Evolutionary conservation across 2,113 vertebrate species (phyloP), one percentile per base, ranked within the genome.

Genomic region (Rhinoderma darwinii): DNA sequence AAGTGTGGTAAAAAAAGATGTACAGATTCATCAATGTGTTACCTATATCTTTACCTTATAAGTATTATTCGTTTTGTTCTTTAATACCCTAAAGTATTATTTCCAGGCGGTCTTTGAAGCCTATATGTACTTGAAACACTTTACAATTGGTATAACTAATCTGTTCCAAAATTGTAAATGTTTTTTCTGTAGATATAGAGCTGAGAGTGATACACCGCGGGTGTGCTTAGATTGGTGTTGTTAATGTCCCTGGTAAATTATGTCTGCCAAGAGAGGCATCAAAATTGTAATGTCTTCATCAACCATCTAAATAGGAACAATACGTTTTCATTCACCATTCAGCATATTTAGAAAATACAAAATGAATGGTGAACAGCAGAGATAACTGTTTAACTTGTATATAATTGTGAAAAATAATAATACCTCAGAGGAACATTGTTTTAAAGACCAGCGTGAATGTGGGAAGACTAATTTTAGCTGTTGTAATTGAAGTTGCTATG

Each of bases 371-470:
- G 50, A 75, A 39, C 66, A 47, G 37, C 51, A 20, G 78, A 82
- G 68, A 82, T 75, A 82, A 73, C 79, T 75, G 86, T 82, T 87
- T 82, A 87, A 82, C 18, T 87, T 22, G 15, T 37, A 37, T 30
- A 75, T 74, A 82, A 82, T 87, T 74, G 68, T 74, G n/a, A 30
- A 82, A 82, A 82, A 82, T 87, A 87, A 87, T 87, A 87, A 82
- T 82, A 87, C 79, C 79, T 63, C 59, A 63, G 79, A 87, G 86
- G 27, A 87, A 87, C 78, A 82, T 87, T 82, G 78, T 63, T 87
- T 87, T 87, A 82, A 87, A 87, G 85, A 81, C 44, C 85, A 86
- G 78, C 77, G 30, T 82, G 85, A 86, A 82, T 73, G 78, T 82
- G 66, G 77, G 47, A 44, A 47, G 77, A 74, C 50, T 86, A 73